Evolutionary conservation across 2,888 invertebrate genomes (phyloP).

Genomic region (Hirtodrosophila alboralis): DNA sequence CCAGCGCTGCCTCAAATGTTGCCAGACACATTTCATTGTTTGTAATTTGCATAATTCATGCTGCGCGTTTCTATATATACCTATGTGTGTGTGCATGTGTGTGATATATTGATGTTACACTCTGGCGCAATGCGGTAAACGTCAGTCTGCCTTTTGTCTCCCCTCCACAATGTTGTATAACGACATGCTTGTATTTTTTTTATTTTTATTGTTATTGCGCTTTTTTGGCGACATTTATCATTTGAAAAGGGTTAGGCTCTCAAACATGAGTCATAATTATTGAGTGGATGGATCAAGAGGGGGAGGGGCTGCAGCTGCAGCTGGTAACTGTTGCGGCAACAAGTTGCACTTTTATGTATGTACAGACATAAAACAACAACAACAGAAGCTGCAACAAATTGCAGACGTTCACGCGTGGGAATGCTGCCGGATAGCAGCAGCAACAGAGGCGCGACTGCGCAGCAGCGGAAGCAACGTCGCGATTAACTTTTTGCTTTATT

Average conservation of each 20-base stretch:
- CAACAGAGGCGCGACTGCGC: conserved; percentile 7
- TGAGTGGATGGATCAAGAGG: background rate
- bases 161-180: conserved; percentile 9
- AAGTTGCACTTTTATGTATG: conserved; percentile 19
- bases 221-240: conserved; percentile 28
- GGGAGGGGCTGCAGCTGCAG: background rate
- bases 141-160: conserved; percentile 7
- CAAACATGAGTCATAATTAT: conserved; percentile 35
- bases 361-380: conserved; percentile 13
- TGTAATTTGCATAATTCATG: conserved; percentile 65
- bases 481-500: conserved; percentile 4
- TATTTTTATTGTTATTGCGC: conserved; percentile 21
- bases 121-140: conserved; percentile 50
- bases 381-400: conserved; percentile 19
- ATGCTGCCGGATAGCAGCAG: conserved; percentile 28
- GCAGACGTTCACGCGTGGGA: conserved; percentile 54
- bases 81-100: conserved; percentile 14
- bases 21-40: conserved; percentile 64
- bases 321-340: conserved; percentile 32
- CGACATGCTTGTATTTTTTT: conserved; percentile 19
- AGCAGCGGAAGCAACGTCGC: conserved; percentile 28
- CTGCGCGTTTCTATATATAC: conserved; percentile 9
- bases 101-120: conserved; percentile 33
- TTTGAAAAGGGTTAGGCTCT: conserved; percentile 19
- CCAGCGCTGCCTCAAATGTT: conserved; percentile 51